Conservation (phyloP, 2,888 invertebrate species). For the Uloborus plumipes region DNA sequence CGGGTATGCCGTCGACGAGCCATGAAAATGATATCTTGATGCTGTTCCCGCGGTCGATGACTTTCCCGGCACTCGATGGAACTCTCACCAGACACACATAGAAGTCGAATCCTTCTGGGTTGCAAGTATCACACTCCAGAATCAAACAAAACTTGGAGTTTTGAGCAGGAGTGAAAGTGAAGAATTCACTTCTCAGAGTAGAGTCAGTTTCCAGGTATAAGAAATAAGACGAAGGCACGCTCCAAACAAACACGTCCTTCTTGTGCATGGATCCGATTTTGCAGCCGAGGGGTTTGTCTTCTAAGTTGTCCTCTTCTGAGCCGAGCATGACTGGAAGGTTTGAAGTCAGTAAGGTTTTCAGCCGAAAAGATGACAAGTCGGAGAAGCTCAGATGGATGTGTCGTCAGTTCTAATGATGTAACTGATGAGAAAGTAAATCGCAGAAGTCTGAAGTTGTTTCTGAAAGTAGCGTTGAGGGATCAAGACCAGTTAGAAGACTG, state of each 20-base stretch:
- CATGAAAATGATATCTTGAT: conserved; percentile 38
- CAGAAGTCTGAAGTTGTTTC: too few relatives aligned
- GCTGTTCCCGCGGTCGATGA: background rate
- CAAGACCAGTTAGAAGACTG: too few relatives aligned
- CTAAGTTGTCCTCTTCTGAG: too few relatives aligned
- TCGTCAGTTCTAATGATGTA: too few relatives aligned
- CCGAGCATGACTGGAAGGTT: too few relatives aligned
- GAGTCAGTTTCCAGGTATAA: background rate
- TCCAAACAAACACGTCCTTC: conserved; percentile 47
- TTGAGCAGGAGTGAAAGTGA: conserved; percentile 25
- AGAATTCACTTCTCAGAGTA: conserved; percentile 37
- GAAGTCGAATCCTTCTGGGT: conserved; percentile 10
- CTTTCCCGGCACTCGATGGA: background rate
- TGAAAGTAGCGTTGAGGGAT: too few relatives aligned
- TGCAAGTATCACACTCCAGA: background rate
- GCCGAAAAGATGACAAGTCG: too few relatives aligned
- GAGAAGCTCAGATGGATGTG: too few relatives aligned
- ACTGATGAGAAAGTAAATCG: too few relatives aligned
- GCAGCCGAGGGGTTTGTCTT: too few relatives aligned
- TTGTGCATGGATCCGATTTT: conserved; percentile 1
- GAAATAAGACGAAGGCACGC: background rate
- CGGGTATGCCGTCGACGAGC: conserved; percentile 35
- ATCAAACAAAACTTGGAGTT: conserved; percentile 35
- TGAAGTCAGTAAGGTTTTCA: too few relatives aligned
- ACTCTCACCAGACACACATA: conserved; percentile 24